These are phyloP conservation scores for Amphimallon solstitiale DNA, from an alignment of 2,888 invertebrate genomes.

Conservation along the genomic window DNA sequence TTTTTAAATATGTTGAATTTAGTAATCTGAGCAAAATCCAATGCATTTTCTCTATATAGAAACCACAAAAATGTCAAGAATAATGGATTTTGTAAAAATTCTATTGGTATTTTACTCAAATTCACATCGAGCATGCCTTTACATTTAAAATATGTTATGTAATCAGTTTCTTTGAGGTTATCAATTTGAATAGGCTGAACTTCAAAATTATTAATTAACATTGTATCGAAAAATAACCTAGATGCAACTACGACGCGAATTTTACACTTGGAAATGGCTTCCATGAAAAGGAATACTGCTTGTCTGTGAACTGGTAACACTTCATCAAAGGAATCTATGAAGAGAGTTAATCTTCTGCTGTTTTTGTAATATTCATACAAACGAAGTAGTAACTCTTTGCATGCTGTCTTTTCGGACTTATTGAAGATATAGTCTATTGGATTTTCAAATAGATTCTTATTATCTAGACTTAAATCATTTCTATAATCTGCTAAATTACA, in stretches of 20 bases:
- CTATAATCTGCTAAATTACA: conserved; percentile 15
- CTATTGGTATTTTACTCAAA: not conserved
- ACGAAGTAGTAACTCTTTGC: not conserved
- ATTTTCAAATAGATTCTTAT: not conserved
- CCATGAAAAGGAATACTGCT: not conserved
- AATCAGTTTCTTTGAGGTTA: not conserved
- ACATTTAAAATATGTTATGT: not conserved
- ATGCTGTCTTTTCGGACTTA: not conserved
- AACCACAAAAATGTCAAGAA: not conserved
- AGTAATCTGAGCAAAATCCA: not conserved
- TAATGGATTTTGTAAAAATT: conserved; percentile 4
- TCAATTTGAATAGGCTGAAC: conserved; percentile 3
- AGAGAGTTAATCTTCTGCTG: not conserved
- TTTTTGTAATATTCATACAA: not conserved
- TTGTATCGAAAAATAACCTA: not conserved
- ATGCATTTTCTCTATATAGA: not conserved
- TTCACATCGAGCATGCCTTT: not conserved
- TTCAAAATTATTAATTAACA: conserved; percentile 16
- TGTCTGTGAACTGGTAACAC: conserved; percentile 3
- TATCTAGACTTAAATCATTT: not conserved
- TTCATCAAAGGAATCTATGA: conserved; percentile 17
- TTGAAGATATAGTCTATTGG: not conserved
- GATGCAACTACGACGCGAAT: conserved; percentile 6
- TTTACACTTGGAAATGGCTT: not conserved
- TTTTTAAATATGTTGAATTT: not conserved